These are phyloP conservation scores for Corapipo altera DNA, from an alignment of 2,113 vertebrate species.

Conservation along the genomic window DNA sequence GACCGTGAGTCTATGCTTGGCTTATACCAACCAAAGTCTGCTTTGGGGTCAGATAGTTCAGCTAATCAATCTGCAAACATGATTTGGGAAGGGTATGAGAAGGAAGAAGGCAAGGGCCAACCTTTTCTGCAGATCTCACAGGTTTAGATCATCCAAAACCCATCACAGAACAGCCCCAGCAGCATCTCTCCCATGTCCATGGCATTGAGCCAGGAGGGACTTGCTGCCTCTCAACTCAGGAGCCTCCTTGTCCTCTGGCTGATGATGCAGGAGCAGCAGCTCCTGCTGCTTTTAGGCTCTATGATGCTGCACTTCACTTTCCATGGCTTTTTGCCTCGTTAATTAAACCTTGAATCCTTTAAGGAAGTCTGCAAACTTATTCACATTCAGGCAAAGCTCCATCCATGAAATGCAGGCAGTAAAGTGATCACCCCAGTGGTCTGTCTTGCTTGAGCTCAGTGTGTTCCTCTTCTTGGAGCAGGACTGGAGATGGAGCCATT, in stretches of 20 bases:
- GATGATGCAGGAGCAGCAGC: background rate
- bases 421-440: rapidly evolving
- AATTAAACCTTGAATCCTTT: background rate
- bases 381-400: background rate
- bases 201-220: background rate
- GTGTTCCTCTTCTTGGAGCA: background rate
- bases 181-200: rapidly evolving
- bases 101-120: background rate
- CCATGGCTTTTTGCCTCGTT: background rate
- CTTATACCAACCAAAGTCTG: background rate
- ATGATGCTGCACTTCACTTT: rapidly evolving
- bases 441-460: rapidly evolving
- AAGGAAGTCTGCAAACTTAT: background rate
- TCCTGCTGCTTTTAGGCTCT: background rate
- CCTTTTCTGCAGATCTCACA: background rate
- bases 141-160: background rate
- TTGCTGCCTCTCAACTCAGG: background rate
- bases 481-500: background rate
- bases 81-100: background rate
- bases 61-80: background rate
- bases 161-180: background rate
- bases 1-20: background rate
- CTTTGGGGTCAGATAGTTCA: background rate
- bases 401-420: rapidly evolving
- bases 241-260: background rate